Evolutionary conservation across 2,888 invertebrate genomes (phyloP), one percentile per base, ranked within the genome.

Genomic region (Sphecodes monilicornis): DNA sequence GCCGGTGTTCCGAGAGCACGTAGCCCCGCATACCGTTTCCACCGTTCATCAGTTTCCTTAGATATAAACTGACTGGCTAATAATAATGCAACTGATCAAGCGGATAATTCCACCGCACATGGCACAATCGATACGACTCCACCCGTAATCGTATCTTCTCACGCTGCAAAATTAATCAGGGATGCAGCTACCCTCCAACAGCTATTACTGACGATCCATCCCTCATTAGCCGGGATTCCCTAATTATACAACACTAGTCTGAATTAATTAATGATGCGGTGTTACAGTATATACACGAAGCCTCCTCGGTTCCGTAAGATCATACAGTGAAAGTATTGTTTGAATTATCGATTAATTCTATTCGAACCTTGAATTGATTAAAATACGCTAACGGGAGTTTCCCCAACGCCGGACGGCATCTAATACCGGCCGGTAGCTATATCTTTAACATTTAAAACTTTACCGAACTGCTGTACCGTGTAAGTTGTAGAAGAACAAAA

Each of bases 111-210:
- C 26, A 8, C 26, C 32, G 26, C 41, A 43, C 76, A 68, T 36
- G 26, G 26, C n/a, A 74, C 80, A 80, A 85, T 79, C 69, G 50
- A 66, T 70, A 57, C 36, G 83, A 46, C 43, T 36, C n/a, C 26
- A n/a, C 64, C 60, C 60, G 72, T 78, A 79, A 78, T 75, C 76
- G 76, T 18, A 18, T 76, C 74, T 79, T 83, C 85, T 13, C 78
- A 69, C 70, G 46, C 22, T 46, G 72, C 43, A 76, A 83, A 83
- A 85, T 85, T 85, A 85, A 82, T 83, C 85, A 73, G 26, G 36
- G 64, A 69, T 26, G 69, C 73, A 73, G 50, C 70, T 69, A 69
- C 76, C 66, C 74, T 69, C 72, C 75, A 78, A 18, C 36, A 13
- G 57, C 72, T 75, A 74, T 79, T 83, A 85, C 26, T 18, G 57